Evolutionary conservation across 2,113 vertebrate species (phyloP).

Genomic region (Pagrus major): DNA sequence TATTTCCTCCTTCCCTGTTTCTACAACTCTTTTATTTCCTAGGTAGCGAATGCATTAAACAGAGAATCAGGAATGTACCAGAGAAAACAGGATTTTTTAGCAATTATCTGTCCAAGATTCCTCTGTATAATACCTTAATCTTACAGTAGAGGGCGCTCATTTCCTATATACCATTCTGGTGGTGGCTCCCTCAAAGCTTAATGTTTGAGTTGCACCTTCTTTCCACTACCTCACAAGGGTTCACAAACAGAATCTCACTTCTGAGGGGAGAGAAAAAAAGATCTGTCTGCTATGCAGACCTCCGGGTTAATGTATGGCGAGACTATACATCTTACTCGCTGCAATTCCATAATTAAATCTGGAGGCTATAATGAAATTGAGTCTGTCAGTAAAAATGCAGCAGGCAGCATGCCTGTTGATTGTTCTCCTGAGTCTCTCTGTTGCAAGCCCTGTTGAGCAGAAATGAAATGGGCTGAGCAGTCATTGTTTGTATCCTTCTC

Average conservation of each 20-base stretch:
- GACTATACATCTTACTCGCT: background rate
- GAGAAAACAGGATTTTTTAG: background rate
- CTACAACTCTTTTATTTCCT: background rate
- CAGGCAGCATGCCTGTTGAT: slow-evolving; percentile 23
- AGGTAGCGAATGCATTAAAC: background rate
- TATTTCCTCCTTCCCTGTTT: background rate
- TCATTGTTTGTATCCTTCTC: slow-evolving; percentile 15
- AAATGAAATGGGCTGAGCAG: slow-evolving; percentile 22
- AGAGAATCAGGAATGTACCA: background rate
- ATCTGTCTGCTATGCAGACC: background rate
- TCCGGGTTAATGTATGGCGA: background rate
- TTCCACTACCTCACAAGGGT: slow-evolving; percentile 2
- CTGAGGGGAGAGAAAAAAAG: background rate
- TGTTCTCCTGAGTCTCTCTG: background rate
- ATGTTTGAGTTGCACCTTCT: slow-evolving; percentile 9
- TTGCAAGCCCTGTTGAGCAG: background rate
- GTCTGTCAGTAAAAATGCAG: slow-evolving; percentile 11
- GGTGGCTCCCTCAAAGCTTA: background rate
- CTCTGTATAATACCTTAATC: background rate
- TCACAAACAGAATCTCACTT: slow-evolving; percentile 1
- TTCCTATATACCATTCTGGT: slow-evolving; percentile 1
- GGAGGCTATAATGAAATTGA: slow-evolving; percentile 12
- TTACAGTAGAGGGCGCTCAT: slow-evolving; percentile 67
- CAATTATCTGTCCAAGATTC: background rate
- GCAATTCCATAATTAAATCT: slow-evolving; percentile 26